phyloP scores from a whole-genome alignment of 2,797 vertebrate genomes.

The Zenarchopterus dispar region DNA sequence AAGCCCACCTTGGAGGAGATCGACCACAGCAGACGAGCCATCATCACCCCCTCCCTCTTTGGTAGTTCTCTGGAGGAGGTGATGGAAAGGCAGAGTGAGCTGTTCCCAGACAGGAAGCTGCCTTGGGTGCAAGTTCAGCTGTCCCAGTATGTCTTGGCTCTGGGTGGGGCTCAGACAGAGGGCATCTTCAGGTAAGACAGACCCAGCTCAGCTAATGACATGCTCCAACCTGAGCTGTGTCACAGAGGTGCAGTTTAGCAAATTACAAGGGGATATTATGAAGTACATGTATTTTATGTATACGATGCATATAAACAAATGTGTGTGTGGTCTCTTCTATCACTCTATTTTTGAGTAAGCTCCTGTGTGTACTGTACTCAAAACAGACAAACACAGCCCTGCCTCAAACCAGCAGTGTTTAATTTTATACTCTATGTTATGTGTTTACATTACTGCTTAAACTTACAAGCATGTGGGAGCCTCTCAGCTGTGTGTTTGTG shows the following conservation, averaged over 20 bases:
- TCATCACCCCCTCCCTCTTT: constrained; percentile 90
- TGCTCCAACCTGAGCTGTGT: constrained; percentile 22
- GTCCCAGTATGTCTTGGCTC: constrained; percentile 88
- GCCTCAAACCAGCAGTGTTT: constrained; percentile 43
- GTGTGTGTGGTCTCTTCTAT: constrained; percentile 69
- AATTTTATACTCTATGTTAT: constrained; percentile 61
- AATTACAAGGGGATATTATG: constrained; percentile 39
- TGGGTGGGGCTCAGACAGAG: constrained; percentile 90
- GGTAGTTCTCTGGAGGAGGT: constrained; percentile 92
- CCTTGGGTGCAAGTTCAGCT: constrained; percentile 95
- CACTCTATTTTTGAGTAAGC: constrained; percentile 36
- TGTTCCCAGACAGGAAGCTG: constrained; percentile 87
- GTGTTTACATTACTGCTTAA: constrained; percentile 60
- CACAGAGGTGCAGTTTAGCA: constrained; percentile 14
- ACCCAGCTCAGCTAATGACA: constrained; percentile 14
- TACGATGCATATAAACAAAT: constrained; percentile 43
- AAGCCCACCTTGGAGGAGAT: constrained; percentile 92
- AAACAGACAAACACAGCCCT: constrained; percentile 48
- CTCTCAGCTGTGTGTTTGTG: constrained; percentile 47
- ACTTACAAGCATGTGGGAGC: constrained; percentile 46
- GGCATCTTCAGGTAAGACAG: constrained; percentile 91
- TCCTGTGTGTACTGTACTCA: constrained; percentile 52
- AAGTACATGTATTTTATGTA: constrained; percentile 27
- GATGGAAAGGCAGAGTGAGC: constrained; percentile 89
- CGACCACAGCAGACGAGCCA: constrained; percentile 87